Base-by-base conservation (phyloP, 2,888 invertebrate genomes). In the Epistrophella euchroma region DNA sequence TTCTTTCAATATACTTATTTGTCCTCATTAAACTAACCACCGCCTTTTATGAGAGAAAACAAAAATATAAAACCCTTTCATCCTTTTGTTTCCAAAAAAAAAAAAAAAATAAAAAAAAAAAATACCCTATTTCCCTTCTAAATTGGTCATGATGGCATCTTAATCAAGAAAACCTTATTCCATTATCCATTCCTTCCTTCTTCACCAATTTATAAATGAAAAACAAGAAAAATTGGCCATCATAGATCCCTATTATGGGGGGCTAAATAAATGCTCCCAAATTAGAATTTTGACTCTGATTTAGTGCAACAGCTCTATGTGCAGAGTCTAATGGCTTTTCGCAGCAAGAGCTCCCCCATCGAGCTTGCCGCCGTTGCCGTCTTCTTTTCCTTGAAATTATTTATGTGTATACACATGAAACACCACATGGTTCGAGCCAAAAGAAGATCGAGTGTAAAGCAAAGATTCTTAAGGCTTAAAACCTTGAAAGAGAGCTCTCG, bases 241-340 rank as follows among this genome's bases (percentile, higher is more conserved):
- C 52, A 58, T 32, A 55, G 73, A 70, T 64, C 55, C 68, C 47
- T 28, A 62, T 68, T 68, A 64, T 35, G 56, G 43, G 43, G 60
- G 47, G 66, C 55, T 40, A 64, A 66, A 84, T 35, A 79, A 84
- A 79, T 79, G 71, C 71, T 75, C 70, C 70, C 75, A 79, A 79
- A 79, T 84, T 79, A 84, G 75, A 84, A 84, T 75, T 71, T 22
- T 45, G 75, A 79, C 84, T 84, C 75, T 84, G 84, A 84, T 84
- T 84, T 84, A 84, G 66, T 75, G 76, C 85, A 85, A 80, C 85
- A 80, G 80, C 60, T 85, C 68, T 76, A 55, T 85, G 85, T 85
- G 72, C 80, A 85, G 80, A 76, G 85, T 80, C 85, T 85, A 85
- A 85, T 85, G 80, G 80, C 60, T 76, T 80, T 85, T 85, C 85